Conservation (phyloP, 1,140 invertebrate genomes). For the Homarus americanus region DNA sequence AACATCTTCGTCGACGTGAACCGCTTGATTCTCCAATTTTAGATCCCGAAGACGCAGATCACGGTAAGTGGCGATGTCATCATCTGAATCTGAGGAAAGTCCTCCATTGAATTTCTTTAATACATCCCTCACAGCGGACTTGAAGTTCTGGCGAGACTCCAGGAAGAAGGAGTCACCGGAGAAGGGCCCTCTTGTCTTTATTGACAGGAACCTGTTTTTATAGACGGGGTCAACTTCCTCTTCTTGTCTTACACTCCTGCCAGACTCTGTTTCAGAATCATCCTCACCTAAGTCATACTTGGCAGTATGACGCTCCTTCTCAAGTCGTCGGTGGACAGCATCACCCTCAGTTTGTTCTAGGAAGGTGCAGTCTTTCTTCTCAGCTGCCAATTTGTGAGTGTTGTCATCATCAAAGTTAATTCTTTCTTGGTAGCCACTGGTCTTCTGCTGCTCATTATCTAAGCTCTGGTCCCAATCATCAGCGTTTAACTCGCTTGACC, state of each 20-base stretch:
- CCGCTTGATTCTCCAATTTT: slow-evolving; percentile 59
- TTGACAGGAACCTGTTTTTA: background rate
- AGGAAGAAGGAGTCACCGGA: slow-evolving; percentile 17
- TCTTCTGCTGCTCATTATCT: slow-evolving; percentile 5
- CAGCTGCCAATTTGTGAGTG: background rate
- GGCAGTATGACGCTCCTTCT: background rate
- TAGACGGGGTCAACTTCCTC: background rate
- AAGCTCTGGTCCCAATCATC: background rate
- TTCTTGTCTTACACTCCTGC: background rate
- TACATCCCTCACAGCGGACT: slow-evolving; percentile 4
- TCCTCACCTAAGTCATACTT: background rate
- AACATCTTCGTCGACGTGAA: slow-evolving; percentile 17
- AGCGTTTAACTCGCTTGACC: background rate
- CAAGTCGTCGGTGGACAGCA: slow-evolving; percentile 1
- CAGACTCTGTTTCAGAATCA: background rate
- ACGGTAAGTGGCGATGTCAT: slow-evolving; percentile 31
- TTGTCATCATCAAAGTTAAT: slow-evolving; percentile 21
- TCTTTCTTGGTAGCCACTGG: background rate
- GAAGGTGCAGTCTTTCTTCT: background rate
- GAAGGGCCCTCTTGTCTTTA: slow-evolving; percentile 20
- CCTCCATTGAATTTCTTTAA: slow-evolving; percentile 18
- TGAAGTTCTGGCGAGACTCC: slow-evolving; percentile 8
- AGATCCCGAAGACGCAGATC: slow-evolving; percentile 38
- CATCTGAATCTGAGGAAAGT: background rate
- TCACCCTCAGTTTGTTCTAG: background rate